These are phyloP conservation scores for Pandion haliaetus DNA, from an alignment of 2,113 vertebrate genomes.

Conservation along the genomic window DNA sequence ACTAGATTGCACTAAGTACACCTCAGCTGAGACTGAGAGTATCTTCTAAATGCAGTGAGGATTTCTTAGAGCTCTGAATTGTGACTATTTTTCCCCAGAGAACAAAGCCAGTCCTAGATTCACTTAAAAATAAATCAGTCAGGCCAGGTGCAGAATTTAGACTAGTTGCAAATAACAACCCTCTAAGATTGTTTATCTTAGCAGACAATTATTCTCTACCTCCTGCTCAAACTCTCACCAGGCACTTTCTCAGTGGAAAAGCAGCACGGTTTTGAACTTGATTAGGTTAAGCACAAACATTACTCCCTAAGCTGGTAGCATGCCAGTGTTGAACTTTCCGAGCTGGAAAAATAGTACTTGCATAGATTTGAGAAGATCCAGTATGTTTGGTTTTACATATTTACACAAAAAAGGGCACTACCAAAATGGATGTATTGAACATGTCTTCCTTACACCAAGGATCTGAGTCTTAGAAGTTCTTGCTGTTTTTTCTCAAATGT, in stretches of 20 bases:
- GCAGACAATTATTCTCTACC: background rate
- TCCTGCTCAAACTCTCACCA: background rate
- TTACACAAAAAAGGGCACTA: too few species aligned
- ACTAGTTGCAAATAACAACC: background rate
- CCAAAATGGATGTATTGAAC: background rate
- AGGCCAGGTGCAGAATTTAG: background rate
- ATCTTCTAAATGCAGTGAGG: background rate
- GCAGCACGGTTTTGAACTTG: background rate
- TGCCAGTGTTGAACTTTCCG: background rate
- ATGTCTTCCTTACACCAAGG: fast-evolving
- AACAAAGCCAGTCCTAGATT: background rate
- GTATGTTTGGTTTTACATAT: background rate
- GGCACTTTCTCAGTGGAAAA: background rate
- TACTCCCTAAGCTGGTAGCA: background rate
- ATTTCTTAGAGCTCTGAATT: background rate
- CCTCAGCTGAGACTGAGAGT: background rate
- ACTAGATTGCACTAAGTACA: background rate
- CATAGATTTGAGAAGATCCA: background rate
- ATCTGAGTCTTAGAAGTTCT: background rate
- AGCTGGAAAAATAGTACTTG: background rate
- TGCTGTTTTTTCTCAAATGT: background rate
- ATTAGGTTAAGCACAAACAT: background rate
- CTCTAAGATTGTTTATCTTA: background rate
- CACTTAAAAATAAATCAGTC: background rate
- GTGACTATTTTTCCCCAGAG: background rate